phyloP scores from a whole-genome alignment of 1,140 invertebrate species.

The Venustaconcha ellipsiformis region DNA sequence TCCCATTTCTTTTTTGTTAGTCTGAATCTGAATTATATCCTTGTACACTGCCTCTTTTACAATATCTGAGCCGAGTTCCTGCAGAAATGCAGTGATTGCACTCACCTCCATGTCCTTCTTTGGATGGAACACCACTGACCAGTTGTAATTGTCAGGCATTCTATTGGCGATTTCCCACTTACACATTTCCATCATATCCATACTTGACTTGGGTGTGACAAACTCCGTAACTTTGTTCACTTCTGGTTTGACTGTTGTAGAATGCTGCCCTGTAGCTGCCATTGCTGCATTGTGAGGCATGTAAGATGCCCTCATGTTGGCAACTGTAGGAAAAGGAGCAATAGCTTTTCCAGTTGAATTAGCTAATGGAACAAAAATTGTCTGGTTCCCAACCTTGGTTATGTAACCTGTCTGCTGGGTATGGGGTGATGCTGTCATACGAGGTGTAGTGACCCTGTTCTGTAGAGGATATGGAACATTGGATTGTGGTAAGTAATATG shows the following conservation, averaged over 20 bases:
- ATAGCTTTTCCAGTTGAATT: neutral
- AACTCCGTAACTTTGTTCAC: neutral
- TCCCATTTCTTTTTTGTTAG: conserved; percentile 78
- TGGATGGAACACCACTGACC: conserved; percentile 41
- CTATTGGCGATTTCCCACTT: conserved; percentile 50
- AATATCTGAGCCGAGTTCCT: conserved; percentile 90
- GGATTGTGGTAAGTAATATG: neutral
- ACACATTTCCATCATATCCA: conserved; percentile 52
- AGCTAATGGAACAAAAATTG: conserved; percentile 22
- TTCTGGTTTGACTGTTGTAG: conserved; percentile 78
- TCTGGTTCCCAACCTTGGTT: conserved; percentile 29
- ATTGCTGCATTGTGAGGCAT: conserved; percentile 16
- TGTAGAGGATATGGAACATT: neutral
- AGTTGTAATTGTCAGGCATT: conserved; percentile 53
- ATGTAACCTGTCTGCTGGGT: conserved; percentile 32
- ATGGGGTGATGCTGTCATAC: conserved; percentile 9
- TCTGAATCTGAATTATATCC: conserved; percentile 89
- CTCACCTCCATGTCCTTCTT: conserved; percentile 64
- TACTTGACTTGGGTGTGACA: conserved; percentile 43
- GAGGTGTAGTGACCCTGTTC: neutral
- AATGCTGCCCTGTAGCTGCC: conserved; percentile 15
- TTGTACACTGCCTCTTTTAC: conserved; percentile 94
- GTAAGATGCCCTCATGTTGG: too few relatives aligned
- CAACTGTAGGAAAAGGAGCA: neutral
- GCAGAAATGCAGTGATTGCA: conserved; percentile 91